Evolutionary conservation across 2,888 invertebrate species (phyloP), one percentile per base, ranked within the genome.

Genomic region (Eurois occulta): DNA sequence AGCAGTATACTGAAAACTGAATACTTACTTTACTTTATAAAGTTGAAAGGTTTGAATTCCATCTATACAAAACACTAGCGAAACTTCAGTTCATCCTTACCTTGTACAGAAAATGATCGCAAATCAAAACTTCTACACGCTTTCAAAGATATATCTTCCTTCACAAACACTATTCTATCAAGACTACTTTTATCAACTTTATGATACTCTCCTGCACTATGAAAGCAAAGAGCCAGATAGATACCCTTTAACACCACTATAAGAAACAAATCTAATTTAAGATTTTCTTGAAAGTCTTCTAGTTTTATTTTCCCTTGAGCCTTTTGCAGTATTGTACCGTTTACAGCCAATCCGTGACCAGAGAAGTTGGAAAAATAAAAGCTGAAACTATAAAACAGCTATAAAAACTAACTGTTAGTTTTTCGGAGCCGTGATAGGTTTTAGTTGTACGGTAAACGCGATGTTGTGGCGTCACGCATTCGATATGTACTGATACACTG

Each of bases 321-420:
- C 72, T 75, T 84, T 85, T 77, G 71, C 58, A 75, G 75, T 74
- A 80, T 86, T 78, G 84, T 80, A 72, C 65, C 84, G 58, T 80
- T 86, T 80, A 84, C 84, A 73, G 66, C 60, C 75, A 43, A 77
- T 72, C 74, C 81, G 85, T 77, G 71, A 86, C 80, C 81, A 85
- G 80, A 74, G 72, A 86, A 80, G 76, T 86, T 80, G 68, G 68
- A 32, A 55, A 86, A 86, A 80, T 80, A 85, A 84, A 84, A 77
- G 80, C 65, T 46, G 41, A 76, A 58, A 87, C 84, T 84, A 84
- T 86, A 80, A 86, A 84, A 77, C 35, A 41, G 69, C 65, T 46
- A 75, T 86, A 80, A 84, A 87, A 75, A 85, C 74, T 87, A 76
- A 86, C n/a, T 77, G 74, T 84, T 80, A 66, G 87, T 84, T 85